These are phyloP conservation scores for Danionella cerebrum DNA, from an alignment of 2,113 vertebrate genomes.

Conservation along the genomic window DNA sequence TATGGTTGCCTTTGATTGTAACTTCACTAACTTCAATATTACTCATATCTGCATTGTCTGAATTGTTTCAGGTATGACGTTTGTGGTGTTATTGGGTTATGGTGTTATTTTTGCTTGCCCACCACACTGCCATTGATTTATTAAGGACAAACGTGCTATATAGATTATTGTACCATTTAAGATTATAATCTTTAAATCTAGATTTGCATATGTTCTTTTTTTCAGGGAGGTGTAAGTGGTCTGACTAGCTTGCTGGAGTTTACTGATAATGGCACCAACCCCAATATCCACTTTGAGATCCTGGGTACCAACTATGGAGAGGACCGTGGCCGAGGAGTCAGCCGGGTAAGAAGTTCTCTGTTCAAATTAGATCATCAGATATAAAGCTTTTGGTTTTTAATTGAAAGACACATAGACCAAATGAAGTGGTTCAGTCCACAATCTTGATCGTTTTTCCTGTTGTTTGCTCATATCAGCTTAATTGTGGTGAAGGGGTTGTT, in stretches of 20 bases:
- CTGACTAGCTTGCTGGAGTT: slow-evolving; percentile 93
- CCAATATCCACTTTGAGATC: slow-evolving; percentile 96
- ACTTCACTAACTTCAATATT: no score
- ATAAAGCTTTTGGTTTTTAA: slow-evolving; percentile 39
- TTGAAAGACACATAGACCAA: slow-evolving; percentile 44
- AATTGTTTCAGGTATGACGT: no score
- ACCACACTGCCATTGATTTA: background rate
- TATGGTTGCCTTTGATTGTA: no score
- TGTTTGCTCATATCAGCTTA: slow-evolving; percentile 13
- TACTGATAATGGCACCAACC: slow-evolving; percentile 87
- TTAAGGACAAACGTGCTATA: background rate
- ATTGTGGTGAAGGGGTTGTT: slow-evolving; percentile 25
- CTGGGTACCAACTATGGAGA: slow-evolving; percentile 96
- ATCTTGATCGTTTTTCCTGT: slow-evolving; percentile 22
- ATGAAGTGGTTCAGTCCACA: slow-evolving; percentile 27
- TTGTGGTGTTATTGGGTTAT: no score
- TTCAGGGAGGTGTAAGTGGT: slow-evolving; percentile 83
- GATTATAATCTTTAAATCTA: background rate
- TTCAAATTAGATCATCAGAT: slow-evolving; percentile 32
- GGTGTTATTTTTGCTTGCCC: no score
- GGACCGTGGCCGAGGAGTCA: slow-evolving; percentile 88
- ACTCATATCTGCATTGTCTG: no score
- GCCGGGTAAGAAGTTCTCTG: slow-evolving; percentile 73
- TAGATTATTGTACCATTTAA: background rate
- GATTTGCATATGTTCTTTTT: background rate